phyloP scores from a whole-genome alignment of 2,113 vertebrate genomes.

The Passerina amoena region DNA sequence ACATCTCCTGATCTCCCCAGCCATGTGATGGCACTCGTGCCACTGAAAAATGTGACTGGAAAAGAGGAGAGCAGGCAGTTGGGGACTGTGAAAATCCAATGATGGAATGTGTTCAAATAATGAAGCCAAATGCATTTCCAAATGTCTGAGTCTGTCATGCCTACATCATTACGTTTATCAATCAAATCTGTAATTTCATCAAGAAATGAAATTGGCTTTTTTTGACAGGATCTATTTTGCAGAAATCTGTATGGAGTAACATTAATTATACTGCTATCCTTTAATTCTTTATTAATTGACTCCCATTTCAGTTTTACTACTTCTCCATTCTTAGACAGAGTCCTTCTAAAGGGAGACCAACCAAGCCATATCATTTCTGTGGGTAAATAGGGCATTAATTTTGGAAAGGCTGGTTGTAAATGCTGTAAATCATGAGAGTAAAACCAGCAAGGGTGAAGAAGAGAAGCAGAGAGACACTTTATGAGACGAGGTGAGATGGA shows the following conservation, averaged over 20 bases:
- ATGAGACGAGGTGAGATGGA: not conserved
- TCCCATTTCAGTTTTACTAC: not conserved
- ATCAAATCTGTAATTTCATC: not conserved
- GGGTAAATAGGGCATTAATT: not conserved
- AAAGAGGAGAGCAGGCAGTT: not conserved
- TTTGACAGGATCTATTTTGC: not conserved
- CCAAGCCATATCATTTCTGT: not conserved
- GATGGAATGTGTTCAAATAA: not conserved
- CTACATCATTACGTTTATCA: not conserved
- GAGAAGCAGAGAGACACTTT: not conserved
- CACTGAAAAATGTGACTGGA: not conserved
- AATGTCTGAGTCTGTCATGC: not conserved
- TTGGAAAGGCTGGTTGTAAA: not conserved
- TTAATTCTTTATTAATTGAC: not conserved
- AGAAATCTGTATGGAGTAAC: not conserved
- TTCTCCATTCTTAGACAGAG: not conserved
- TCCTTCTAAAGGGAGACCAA: not conserved
- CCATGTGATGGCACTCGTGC: fast-evolving
- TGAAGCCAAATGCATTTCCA: not conserved
- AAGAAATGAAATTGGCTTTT: not conserved
- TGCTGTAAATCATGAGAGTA: not conserved
- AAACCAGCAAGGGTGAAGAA: not conserved
- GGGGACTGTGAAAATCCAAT: not conserved
- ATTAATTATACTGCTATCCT: not conserved
- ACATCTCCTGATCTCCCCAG: not conserved